These are phyloP conservation scores for Clunio marinus DNA, from an alignment of 2,888 invertebrate species.

Conservation along the genomic window DNA sequence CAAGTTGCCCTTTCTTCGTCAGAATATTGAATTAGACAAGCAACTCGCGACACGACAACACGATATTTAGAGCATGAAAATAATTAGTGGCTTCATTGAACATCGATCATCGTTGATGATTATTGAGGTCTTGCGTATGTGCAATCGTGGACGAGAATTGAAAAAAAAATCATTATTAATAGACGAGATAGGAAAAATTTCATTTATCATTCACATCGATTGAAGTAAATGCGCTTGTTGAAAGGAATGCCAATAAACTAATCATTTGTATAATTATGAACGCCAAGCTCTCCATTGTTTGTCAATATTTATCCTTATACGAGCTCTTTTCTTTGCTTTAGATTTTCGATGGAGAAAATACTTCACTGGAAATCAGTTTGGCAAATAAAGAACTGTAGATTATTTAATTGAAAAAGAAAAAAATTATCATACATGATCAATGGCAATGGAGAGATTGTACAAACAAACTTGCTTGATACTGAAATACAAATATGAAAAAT, in stretches of 20 bases:
- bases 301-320: slow-evolving; percentile 39
- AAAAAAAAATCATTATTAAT: background rate
- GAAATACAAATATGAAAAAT: slow-evolving; percentile 1
- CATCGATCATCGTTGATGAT: slow-evolving; percentile 27
- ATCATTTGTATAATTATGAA: slow-evolving; percentile 35
- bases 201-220: slow-evolving; percentile 31
- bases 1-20: background rate
- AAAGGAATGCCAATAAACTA: slow-evolving; percentile 28
- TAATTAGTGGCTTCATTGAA: slow-evolving; percentile 39
- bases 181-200: slow-evolving; percentile 18
- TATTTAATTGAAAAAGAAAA: slow-evolving; percentile 5
- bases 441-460: background rate
- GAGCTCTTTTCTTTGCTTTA: background rate
- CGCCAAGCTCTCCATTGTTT: slow-evolving; percentile 31
- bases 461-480: background rate
- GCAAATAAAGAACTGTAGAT: slow-evolving; percentile 9
- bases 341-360: background rate
- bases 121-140: slow-evolving; percentile 8
- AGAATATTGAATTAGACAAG: slow-evolving; percentile 21
- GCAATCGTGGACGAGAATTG: slow-evolving; percentile 13
- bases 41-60: background rate
- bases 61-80: slow-evolving; percentile 37
- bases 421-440: slow-evolving; percentile 6
- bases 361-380: background rate
- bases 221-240: background rate